phyloP scores from a whole-genome alignment of 2,797 vertebrate genomes.

The Falco naumanni region DNA sequence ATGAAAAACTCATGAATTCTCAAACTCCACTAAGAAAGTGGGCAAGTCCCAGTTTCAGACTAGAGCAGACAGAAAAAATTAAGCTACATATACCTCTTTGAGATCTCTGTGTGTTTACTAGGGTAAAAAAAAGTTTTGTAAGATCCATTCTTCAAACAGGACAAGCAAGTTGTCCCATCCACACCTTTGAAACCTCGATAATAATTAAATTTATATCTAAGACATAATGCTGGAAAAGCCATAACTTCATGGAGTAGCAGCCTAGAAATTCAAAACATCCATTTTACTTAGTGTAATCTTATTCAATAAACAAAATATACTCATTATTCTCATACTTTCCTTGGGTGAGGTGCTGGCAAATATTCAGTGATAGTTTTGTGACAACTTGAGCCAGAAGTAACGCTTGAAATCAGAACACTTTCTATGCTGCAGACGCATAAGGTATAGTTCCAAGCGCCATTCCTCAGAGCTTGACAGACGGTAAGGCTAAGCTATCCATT shows the following conservation, averaged over 20 bases:
- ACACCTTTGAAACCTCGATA: background rate
- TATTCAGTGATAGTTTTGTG: background rate
- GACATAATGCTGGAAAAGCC: background rate
- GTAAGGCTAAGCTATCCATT: background rate
- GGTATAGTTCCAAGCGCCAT: background rate
- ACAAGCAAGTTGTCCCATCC: background rate
- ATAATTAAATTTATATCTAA: background rate
- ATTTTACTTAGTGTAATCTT: background rate
- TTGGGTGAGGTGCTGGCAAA: background rate
- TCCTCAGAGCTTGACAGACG: background rate
- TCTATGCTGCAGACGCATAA: background rate
- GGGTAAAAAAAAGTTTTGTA: background rate
- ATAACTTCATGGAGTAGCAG: background rate
- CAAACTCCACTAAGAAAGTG: background rate
- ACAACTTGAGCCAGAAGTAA: background rate
- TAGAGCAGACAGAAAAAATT: background rate
- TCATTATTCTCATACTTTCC: background rate
- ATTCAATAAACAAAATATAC: background rate
- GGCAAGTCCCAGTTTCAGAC: background rate
- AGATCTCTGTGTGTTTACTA: background rate
- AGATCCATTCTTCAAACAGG: background rate
- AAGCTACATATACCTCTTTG: rapidly evolving
- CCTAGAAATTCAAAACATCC: background rate
- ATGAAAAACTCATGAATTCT: background rate
- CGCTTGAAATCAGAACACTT: background rate